phyloP scores from a whole-genome alignment of 1,140 invertebrate species.

The Drosophila athabasca region DNA sequence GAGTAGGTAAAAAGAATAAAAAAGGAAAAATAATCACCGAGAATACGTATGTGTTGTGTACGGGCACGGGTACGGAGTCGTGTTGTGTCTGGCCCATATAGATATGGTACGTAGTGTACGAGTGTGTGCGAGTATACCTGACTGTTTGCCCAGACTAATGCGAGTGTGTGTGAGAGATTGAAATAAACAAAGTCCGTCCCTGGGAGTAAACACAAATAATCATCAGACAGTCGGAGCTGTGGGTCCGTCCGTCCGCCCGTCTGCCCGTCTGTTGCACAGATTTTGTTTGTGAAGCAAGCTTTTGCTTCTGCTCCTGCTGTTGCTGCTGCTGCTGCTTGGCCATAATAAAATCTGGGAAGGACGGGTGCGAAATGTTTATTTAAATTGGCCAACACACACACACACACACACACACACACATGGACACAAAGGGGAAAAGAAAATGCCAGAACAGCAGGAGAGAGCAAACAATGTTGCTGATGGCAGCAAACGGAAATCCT shows the following conservation, averaged over 20 bases:
- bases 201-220: constrained; percentile 75
- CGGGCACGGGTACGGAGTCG: neutral
- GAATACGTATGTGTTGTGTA: no score
- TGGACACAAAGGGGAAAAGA: constrained; percentile 40
- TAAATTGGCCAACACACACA: constrained; percentile 75
- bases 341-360: constrained; percentile 75
- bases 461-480: constrained; percentile 52
- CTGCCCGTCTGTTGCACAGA: constrained; percentile 65
- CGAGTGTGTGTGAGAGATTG: constrained; percentile 46
- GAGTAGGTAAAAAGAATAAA: constrained; percentile 40
- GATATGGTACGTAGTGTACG: constrained; percentile 38
- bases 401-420: constrained; percentile 26
- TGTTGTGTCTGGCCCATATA: constrained; percentile 24
- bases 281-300: constrained; percentile 56
- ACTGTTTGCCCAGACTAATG: constrained; percentile 29
- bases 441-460: constrained; percentile 67
- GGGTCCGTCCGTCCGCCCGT: constrained; percentile 24
- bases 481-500: constrained; percentile 73
- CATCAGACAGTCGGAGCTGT: constrained; percentile 73
- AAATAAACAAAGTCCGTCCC: constrained; percentile 50
- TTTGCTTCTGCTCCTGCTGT: neutral
- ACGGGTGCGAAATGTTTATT: constrained; percentile 80
- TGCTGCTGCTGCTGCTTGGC: constrained; percentile 40
- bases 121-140: constrained; percentile 7
- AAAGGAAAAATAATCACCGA: constrained; percentile 25